A percentile compares a stretch with the other conserved stretches of the same genome.
phyloP scores from a whole-genome alignment of 2,797 vertebrate species.

The Rhyacichthys aspro region DNA sequence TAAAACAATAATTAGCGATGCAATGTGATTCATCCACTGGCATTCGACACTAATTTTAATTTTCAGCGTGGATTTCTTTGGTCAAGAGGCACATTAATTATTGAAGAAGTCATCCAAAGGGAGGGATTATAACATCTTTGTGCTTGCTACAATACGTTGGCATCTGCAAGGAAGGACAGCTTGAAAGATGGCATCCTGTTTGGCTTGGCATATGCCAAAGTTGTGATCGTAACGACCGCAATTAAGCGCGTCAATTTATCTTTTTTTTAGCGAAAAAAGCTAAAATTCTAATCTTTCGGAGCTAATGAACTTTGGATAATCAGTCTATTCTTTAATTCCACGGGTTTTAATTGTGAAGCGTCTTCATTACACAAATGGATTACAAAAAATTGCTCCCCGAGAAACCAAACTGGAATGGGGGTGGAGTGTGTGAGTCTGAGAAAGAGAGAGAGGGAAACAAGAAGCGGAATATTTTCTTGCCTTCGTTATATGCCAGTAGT shows the following conservation, averaged over 20 bases:
- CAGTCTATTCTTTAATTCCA: slow-evolving; percentile 87
- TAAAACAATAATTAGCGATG: slow-evolving; percentile 77
- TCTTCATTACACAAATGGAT: slow-evolving; percentile 97
- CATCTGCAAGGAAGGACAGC: slow-evolving; percentile 81
- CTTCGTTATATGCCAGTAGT: slow-evolving; percentile 83
- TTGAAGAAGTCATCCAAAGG: slow-evolving; percentile 91
- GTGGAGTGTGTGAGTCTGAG: slow-evolving; percentile 67
- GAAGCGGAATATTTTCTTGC: slow-evolving; percentile 83
- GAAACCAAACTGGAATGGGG: slow-evolving; percentile 72
- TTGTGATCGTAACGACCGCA: slow-evolving; percentile 65
- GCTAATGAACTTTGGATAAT: slow-evolving; percentile 98
- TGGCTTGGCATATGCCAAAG: slow-evolving; percentile 76
- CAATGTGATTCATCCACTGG: slow-evolving; percentile 68
- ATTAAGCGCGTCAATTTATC: slow-evolving; percentile 73
- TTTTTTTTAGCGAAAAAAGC: slow-evolving; percentile 78
- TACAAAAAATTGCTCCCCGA: slow-evolving; percentile 85
- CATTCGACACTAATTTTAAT: slow-evolving; percentile 66
- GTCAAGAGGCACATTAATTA: slow-evolving; percentile 85
- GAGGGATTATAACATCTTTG: slow-evolving; percentile 85
- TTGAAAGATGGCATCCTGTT: slow-evolving; percentile 92
- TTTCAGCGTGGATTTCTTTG: slow-evolving; percentile 74
- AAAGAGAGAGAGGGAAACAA: slow-evolving; percentile 72
- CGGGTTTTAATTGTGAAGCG: slow-evolving; percentile 90
- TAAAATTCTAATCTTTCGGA: slow-evolving; percentile 88
- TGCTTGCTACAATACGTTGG: slow-evolving; percentile 80